Base-by-base conservation (phyloP, 30 jellyfish, hydroid and myxozoan species). In the Aurelia sp. region DNA sequence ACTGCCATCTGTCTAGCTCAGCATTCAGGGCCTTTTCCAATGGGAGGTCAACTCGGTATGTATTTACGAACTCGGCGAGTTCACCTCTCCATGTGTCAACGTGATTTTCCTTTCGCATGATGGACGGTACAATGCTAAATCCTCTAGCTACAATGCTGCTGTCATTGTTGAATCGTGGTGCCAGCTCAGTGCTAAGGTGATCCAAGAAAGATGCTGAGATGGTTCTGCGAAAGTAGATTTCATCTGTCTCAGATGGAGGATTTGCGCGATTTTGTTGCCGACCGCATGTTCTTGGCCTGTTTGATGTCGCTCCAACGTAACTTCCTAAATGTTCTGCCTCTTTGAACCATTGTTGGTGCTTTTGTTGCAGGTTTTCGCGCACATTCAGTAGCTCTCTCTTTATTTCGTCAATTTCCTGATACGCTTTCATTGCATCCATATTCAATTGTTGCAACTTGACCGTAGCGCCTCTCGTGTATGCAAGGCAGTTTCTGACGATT, bases 41-140 rank as follows among this genome's bases (percentile, higher is more conserved):
- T 59, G 31, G 69, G 33, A 59, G 31, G 13, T 59, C 27, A 59
- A 9, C 69, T 1, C 13, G 12, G 31, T 17, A 59, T 59, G 69
- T 33, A 59, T n/a, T 21, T 17, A 59, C 33, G 69, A 59, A 59
- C 0, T 59, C 69, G 23, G 23, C 33, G 23, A 59, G 4, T n/a
- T 59, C 69, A 10, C 33, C 69, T 59, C 69, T 59, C 69, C 69
- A 59, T 59, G 23, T 59, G 31, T 21, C 69, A 17, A 10, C 69
- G 31, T 13, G 33, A n/a, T 59, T 13, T 59, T 59, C n/a, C n/a
- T n/a, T n/a, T 59, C 69, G 11, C 69, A 59, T n/a, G 69, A 21
- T 59, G 10, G 23, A 21, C 0, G 69, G 69, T n/a, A 59, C 33
- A 21, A 59, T 59, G 33, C 33, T 21, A 9, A 59, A 59, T 59